Base-by-base conservation (phyloP, 1,140 invertebrate species). In the Hesperophylax magnus region DNA sequence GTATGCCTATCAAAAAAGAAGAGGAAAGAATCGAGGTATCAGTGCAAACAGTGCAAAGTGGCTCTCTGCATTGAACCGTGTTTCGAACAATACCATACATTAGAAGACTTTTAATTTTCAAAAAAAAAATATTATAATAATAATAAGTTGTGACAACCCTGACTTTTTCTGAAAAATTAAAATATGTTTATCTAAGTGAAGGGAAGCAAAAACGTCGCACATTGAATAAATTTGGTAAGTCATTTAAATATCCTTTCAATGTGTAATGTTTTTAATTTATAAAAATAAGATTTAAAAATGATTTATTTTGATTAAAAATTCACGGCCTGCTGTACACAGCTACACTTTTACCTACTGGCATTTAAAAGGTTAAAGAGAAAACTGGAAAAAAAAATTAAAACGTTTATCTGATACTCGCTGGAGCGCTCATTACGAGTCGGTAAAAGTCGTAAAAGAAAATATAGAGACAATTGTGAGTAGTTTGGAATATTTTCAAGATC, bases 1-100 rank as follows among this genome's bases (percentile, higher is more conserved):
- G 81, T 80, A 34, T 80, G 81, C 69, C 27, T 75, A 60, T 53
- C 58, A 75, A 74, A 74, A 20, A 82, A 74, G 63, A 75, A 15
- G n/a, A 58, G 81, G 39, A 82, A 53, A 79, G 78, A 82, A 82
- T 74, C 81, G 61, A 74, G 77, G 27, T 82, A 47, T 65, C 22
- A 65, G 27, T 82, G 81, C 63, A 79, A 75, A 34, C 39, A 79
- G 60, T 82, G 81, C 53, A 74, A 75, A 75, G 77, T 82, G 18
- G 77, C 56, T 18, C 75, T 82, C 52, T 80, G 81, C 47, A 54
- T 74, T 63, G 78, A 82, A 76, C 69, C 81, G 8, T 82, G 81
- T 69, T 80, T 75, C 53, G 71, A 80, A 74, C 39, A 22, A 56
- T 82, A 80, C 71, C 81, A 82, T 34, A 82, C 81, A 78, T 9